Conservation (phyloP, 2,888 invertebrate species). For the Drosophila recens region DNA sequence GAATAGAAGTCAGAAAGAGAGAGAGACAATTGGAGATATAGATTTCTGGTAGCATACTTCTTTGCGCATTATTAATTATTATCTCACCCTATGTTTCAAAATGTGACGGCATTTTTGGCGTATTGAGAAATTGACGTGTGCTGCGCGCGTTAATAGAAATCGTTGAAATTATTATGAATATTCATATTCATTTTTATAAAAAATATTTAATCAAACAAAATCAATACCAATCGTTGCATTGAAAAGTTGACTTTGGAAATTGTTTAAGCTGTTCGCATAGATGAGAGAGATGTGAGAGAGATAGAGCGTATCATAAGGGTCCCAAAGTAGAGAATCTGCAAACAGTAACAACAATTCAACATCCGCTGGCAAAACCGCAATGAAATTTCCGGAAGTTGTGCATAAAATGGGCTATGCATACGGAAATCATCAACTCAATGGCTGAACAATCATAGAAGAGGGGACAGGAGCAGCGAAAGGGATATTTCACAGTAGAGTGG, state of each 20-base stretch:
- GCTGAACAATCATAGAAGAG: constrained; percentile 70
- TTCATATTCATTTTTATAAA: not conserved
- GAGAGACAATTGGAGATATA: not conserved
- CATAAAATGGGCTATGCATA: constrained; percentile 83
- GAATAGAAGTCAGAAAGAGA: not conserved
- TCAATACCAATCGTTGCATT: constrained; percentile 20
- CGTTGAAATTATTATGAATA: not conserved
- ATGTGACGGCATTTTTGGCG: constrained; percentile 19
- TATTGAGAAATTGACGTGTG: constrained; percentile 10
- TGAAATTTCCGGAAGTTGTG: constrained; percentile 83
- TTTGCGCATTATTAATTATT: constrained; percentile 56
- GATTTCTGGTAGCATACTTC: constrained; percentile 43
- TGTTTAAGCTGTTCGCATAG: constrained; percentile 7
- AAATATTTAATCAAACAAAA: constrained; percentile 1
- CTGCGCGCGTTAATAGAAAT: not conserved
- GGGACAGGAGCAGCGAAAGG: constrained; percentile 13
- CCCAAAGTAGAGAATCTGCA: constrained; percentile 34
- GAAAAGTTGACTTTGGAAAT: constrained; percentile 25
- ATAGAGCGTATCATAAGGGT: constrained; percentile 1
- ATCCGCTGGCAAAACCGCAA: constrained; percentile 78
- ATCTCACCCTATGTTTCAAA: constrained; percentile 21
- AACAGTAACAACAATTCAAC: constrained; percentile 53
- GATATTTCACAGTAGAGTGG: not conserved
- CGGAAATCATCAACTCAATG: constrained; percentile 84
- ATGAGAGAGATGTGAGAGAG: not conserved